Conservation (phyloP, 2,113 vertebrate genomes). For the Motacilla alba region DNA sequence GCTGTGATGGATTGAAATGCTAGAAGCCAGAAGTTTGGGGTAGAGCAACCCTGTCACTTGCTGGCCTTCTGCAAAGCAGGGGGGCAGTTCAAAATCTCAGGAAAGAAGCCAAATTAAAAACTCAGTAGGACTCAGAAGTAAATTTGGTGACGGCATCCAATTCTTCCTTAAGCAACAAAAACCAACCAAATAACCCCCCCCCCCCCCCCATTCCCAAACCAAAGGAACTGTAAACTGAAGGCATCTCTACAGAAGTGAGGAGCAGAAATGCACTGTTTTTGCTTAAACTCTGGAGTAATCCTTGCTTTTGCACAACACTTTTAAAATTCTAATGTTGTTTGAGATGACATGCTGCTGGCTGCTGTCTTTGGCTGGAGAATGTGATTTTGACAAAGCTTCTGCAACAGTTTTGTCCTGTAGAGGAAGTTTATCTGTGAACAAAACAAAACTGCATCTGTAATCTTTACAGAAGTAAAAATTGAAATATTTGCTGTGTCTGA, state of each 20-base stretch:
- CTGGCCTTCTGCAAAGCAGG: neutral
- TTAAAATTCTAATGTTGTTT: neutral
- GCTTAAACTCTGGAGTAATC: neutral
- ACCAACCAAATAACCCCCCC: neutral
- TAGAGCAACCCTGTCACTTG: neutral
- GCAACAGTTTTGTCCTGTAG: neutral
- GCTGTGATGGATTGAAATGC: neutral
- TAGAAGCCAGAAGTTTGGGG: neutral
- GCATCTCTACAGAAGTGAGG: neutral
- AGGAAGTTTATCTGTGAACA: neutral
- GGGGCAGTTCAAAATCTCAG: neutral
- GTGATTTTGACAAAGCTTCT: neutral
- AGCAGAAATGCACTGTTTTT: neutral
- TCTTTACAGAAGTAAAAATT: neutral
- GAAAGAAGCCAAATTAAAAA: neutral
- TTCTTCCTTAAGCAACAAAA: neutral
- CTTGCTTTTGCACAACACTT: neutral
- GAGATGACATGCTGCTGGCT: neutral
- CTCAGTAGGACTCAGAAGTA: neutral
- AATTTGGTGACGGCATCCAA: neutral
- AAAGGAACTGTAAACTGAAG: neutral
- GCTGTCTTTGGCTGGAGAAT: neutral
- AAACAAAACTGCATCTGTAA: neutral
- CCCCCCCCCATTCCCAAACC: neutral
- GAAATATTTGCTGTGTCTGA: neutral